Evolutionary conservation across 2,797 vertebrate species (phyloP).

Genomic region (Coccyzus lansbergi): DNA sequence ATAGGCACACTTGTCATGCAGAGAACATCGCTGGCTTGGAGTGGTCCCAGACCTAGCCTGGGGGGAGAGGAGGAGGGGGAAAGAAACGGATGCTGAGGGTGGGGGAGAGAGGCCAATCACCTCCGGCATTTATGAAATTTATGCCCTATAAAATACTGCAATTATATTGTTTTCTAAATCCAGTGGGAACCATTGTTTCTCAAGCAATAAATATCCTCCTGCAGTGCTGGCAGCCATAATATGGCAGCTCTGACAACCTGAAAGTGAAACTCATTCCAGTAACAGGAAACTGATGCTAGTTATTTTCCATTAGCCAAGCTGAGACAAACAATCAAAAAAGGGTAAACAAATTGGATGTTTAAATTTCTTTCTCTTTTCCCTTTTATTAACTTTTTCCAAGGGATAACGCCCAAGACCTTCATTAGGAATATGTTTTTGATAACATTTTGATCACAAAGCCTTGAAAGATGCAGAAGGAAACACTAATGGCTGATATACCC

Average conservation of each 20-base stretch:
- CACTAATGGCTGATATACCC: neutral
- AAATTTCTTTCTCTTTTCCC: neutral
- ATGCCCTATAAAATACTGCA: conserved; percentile 23
- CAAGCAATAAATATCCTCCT: conserved; percentile 56
- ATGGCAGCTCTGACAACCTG: conserved; percentile 34
- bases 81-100: neutral
- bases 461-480: neutral
- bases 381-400: neutral
- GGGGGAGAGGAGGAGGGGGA: neutral
- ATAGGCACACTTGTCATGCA: neutral
- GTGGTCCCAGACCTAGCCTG: conserved; percentile 26
- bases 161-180: conserved; percentile 56
- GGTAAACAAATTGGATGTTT: neutral
- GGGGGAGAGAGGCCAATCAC: neutral
- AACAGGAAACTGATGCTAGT: conserved; percentile 7
- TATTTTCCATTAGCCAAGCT: conserved; percentile 16
- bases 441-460: neutral
- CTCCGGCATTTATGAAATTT: conserved; percentile 15
- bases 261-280: conserved; percentile 27
- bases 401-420: neutral
- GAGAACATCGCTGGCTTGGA: neutral
- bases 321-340: neutral
- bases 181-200: conserved; percentile 36
- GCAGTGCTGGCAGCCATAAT: neutral
- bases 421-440: neutral